Conservation (phyloP, 2,888 invertebrate species). For the Acleris emargana region DNA sequence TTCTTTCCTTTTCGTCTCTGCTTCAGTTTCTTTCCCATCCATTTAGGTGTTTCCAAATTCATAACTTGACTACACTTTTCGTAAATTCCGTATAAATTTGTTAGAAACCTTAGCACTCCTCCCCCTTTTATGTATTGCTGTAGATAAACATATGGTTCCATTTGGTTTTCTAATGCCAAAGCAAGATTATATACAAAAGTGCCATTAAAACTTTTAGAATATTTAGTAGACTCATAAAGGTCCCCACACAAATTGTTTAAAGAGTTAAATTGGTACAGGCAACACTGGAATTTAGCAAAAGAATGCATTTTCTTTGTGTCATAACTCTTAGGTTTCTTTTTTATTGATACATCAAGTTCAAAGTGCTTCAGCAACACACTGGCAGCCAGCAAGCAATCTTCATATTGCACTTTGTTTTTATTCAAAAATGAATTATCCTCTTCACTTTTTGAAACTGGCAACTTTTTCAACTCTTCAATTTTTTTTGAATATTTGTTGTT, state of each 20-base stretch:
- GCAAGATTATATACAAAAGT: conserved; percentile 90
- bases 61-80: conserved; percentile 54
- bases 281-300: conserved; percentile 87
- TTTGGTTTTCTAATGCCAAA: conserved; percentile 83
- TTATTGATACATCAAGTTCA: conserved; percentile 81
- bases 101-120: conserved; percentile 65
- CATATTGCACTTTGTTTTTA: conserved; percentile 77
- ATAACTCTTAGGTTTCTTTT: conserved; percentile 80
- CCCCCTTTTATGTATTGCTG: conserved; percentile 74
- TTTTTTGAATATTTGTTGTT: conserved; percentile 70
- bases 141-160: conserved; percentile 80
- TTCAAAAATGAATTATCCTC: conserved; percentile 65
- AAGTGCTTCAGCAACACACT: conserved; percentile 84
- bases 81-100: conserved; percentile 59
- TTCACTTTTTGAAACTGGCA: conserved; percentile 38
- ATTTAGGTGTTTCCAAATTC: conserved; percentile 54
- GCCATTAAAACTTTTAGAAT: conserved; percentile 88
- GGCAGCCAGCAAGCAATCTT: conserved; percentile 85
- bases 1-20: conserved; percentile 52
- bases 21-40: conserved; percentile 53
- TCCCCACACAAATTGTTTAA: conserved; percentile 86
- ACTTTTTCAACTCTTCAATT: conserved; percentile 60
- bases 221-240: conserved; percentile 82
- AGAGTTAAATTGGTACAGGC: conserved; percentile 81
- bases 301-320: conserved; percentile 83